A percentile compares a stretch with the other conserved stretches of the same genome.
phyloP scores from a whole-genome alignment of 1,140 invertebrate genomes.

The Megathymus violae region DNA sequence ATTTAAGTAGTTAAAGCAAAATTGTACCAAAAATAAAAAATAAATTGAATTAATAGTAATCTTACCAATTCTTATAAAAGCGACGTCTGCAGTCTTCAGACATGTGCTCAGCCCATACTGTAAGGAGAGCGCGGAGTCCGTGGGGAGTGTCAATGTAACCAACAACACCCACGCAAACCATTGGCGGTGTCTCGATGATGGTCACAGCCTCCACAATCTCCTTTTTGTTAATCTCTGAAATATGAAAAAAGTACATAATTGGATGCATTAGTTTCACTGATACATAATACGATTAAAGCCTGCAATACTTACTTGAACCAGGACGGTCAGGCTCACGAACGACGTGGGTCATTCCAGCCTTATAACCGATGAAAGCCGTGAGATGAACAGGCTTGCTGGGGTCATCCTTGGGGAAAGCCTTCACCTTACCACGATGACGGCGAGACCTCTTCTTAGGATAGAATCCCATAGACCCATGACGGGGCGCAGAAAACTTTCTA shows the following conservation, averaged over 20 bases:
- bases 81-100: constrained; percentile 98
- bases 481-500: constrained; percentile 99
- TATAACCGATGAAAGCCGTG: constrained; percentile 99
- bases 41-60: constrained; percentile 20
- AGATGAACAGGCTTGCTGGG: constrained; percentile 97
- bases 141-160: constrained; percentile 99
- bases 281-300: too few species aligned
- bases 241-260: not conserved
- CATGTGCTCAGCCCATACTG: constrained; percentile 99
- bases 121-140: constrained; percentile 96
- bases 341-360: constrained; percentile 99
- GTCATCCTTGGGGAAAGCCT: constrained; percentile 99
- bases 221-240: constrained; percentile 99
- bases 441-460: constrained; percentile 98
- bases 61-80: constrained; percentile 99
- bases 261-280: too few species aligned
- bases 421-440: constrained; percentile 98
- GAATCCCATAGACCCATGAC: constrained; percentile 99
- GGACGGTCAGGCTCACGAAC: constrained; percentile 99
- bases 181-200: constrained; percentile 98
- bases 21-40: constrained; percentile 10
- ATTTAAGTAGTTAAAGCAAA: constrained; percentile 2
- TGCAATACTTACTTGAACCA: constrained; percentile 98
- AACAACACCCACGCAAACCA: constrained; percentile 98
- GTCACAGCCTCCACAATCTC: constrained; percentile 99